Base-by-base conservation (phyloP, 2,888 invertebrate genomes). In the Agrotis puta region DNA sequence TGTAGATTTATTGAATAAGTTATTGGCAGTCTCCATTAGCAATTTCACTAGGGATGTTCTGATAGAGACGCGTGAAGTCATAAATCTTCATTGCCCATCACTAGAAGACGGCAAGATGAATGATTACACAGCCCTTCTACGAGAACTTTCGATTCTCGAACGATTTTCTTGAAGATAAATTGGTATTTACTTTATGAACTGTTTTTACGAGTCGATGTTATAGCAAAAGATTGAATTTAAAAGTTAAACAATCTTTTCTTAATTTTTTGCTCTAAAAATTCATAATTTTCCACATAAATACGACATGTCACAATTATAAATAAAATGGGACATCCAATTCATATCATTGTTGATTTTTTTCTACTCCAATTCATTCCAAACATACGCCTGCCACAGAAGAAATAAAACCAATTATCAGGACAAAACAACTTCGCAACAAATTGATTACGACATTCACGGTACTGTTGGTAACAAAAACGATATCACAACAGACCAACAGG, bases 41-140 rank as follows among this genome's bases (percentile, higher is more conserved):
- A 59, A 71, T 74, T 79, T 79, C 58, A 48, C 72, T 70, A 74
- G 51, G 57, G 65, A 47, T 68, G 43, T 56, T 61, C 53, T 50
- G 22, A 68, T 33, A 51, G 43, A 70, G 58, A 39, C 48, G 62
- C 47, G 56, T 67, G 45, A 68, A 66, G 61, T 73, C 45, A 75
- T 83, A 83, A 82, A 83, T 83, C 84, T 83, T 83, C 48, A 77
- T 79, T 82, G 73, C 20, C 48, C 63, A 79, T 74, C 72, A 66
- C 56, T 73, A 71, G 57, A 51, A 53, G 75, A 74, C 77, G 67
- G 62, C 54, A 51, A 66, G 72, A 70, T 82, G 74, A 84, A 73
- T 76, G 62, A 77, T 72, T 66, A 72, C 27, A 50, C 51, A 61
- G 66, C 56, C 72, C 69, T 73, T 54, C 71, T 67, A 76, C 39